phyloP scores from a whole-genome alignment of 1,140 invertebrate genomes.

The Bombus affinis region DNA sequence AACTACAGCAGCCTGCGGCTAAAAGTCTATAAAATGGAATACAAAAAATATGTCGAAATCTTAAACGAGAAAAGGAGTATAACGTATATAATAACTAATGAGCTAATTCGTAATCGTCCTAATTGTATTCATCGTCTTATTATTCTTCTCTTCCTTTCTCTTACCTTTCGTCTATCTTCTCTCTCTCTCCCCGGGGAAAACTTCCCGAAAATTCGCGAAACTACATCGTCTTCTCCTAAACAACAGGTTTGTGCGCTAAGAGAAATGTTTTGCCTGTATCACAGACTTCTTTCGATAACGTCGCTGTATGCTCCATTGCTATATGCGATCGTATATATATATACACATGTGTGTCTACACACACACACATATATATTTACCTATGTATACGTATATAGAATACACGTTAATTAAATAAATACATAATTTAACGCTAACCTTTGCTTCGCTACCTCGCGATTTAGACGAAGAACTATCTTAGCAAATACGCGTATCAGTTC shows the following conservation, averaged over 20 bases:
- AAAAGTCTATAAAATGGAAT: conserved; percentile 56
- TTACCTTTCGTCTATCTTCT: not conserved
- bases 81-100: conserved; percentile 49
- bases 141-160: not conserved
- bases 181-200: not conserved
- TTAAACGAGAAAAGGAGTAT: conserved; percentile 56
- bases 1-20: conserved; percentile 26
- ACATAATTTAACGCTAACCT: conserved; percentile 46
- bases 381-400: not conserved
- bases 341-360: too few relatives aligned
- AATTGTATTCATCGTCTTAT: not conserved
- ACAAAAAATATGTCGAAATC: conserved; percentile 49
- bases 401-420: conserved; percentile 51
- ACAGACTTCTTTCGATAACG: conserved; percentile 55
- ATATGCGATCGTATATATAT: conserved; percentile 8
- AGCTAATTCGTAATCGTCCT: conserved; percentile 18
- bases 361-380: not conserved
- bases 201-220: conserved; percentile 1
- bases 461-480: conserved; percentile 54
- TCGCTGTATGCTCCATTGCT: conserved; percentile 23
- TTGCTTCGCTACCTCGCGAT: conserved; percentile 40
- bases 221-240: conserved; percentile 9
- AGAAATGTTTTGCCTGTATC: conserved; percentile 60
- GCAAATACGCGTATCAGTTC: conserved; percentile 21
- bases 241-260: conserved; percentile 56